phyloP scores from a whole-genome alignment of 2,888 invertebrate species.

The Apotomis betuletana region DNA sequence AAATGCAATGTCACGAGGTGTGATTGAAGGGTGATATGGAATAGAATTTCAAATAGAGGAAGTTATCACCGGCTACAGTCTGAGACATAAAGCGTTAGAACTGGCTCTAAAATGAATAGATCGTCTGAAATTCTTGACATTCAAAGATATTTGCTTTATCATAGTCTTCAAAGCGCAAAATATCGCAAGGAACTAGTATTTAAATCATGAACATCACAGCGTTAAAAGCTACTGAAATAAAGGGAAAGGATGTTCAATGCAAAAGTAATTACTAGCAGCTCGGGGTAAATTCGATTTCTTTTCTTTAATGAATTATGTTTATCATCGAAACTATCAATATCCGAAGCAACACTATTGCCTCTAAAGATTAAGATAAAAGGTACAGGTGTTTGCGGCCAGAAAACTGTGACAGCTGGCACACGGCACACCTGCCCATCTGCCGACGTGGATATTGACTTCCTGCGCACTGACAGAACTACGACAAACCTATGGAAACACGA shows the following conservation, averaged over 20 bases:
- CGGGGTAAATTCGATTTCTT: no score
- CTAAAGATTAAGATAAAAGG: conserved; percentile 27
- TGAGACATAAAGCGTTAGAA: no score
- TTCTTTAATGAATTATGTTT: not conserved
- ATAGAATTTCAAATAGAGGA: not conserved
- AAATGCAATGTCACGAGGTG: not conserved
- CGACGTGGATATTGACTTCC: conserved; percentile 43
- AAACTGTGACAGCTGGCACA: conserved; percentile 64
- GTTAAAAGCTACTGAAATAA: no score
- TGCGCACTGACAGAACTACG: conserved; percentile 44
- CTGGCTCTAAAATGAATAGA: no score
- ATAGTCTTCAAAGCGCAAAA: no score
- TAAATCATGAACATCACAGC: no score
- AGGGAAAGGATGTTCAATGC: no score
- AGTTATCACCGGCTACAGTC: not conserved
- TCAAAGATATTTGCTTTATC: no score
- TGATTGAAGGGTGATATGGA: conserved; percentile 11
- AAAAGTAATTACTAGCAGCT: no score
- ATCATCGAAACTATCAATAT: not conserved
- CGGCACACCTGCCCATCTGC: conserved; percentile 69
- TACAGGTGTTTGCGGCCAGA: conserved; percentile 49
- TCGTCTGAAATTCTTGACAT: no score
- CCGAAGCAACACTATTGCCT: conserved; percentile 15
- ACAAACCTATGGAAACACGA: conserved; percentile 5
- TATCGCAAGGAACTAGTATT: no score